Conservation (phyloP, 2,888 invertebrate species). For the Drosophila maculinotata region DNA sequence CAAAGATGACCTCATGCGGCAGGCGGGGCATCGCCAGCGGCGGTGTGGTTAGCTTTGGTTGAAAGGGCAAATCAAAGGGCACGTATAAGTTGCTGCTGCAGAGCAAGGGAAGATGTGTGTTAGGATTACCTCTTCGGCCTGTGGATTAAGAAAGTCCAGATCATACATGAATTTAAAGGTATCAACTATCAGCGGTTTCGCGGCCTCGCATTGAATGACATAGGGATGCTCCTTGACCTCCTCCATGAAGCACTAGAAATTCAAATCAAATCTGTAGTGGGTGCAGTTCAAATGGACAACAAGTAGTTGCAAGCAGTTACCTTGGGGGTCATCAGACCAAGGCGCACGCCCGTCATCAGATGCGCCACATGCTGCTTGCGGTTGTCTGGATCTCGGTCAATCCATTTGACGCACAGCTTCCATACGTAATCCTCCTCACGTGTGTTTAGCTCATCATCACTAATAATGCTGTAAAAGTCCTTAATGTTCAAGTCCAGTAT, state of each 20-base stretch:
- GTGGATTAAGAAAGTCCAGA: slow-evolving; percentile 92
- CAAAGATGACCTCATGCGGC: slow-evolving; percentile 95
- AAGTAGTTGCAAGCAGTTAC: slow-evolving; percentile 82
- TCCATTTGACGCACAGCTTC: slow-evolving; percentile 95
- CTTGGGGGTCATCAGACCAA: slow-evolving; percentile 93
- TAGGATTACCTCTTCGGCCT: slow-evolving; percentile 89
- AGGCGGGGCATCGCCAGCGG: slow-evolving; percentile 93
- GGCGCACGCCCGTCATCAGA: slow-evolving; percentile 92
- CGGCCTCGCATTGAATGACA: slow-evolving; percentile 92
- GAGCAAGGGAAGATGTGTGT: slow-evolving; percentile 9
- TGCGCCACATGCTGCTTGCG: slow-evolving; percentile 91
- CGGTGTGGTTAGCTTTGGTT: slow-evolving; percentile 88
- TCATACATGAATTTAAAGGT: slow-evolving; percentile 96
- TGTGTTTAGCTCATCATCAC: slow-evolving; percentile 93
- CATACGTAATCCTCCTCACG: slow-evolving; percentile 95
- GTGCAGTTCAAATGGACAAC: too few species aligned
- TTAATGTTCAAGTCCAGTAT: slow-evolving; percentile 90
- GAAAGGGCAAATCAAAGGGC: slow-evolving; percentile 60
- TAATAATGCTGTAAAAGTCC: slow-evolving; percentile 91
- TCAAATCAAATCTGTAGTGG: too few species aligned
- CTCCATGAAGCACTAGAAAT: slow-evolving; percentile 96
- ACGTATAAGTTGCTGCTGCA: slow-evolving; percentile 55
- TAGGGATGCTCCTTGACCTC: slow-evolving; percentile 95
- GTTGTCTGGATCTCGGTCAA: slow-evolving; percentile 90
- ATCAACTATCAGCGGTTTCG: slow-evolving; percentile 95